These are phyloP conservation scores for Bombylius discolor DNA, from an alignment of 2,888 invertebrate genomes.

Conservation along the genomic window DNA sequence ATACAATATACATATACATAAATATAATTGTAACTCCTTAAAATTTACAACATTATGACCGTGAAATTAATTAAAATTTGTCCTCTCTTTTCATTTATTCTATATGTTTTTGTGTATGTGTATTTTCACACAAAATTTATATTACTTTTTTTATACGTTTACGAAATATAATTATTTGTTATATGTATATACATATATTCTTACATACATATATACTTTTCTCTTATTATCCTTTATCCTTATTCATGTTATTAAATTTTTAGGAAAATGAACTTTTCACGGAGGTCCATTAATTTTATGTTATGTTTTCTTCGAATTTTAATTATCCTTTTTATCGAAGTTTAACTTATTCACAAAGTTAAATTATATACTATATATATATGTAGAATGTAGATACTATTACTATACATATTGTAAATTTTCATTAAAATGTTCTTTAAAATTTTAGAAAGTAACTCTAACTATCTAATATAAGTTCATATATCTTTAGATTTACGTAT, in stretches of 20 bases:
- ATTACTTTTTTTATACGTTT: no score
- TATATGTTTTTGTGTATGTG: neutral
- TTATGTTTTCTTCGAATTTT: conserved; percentile 1
- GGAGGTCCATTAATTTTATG: conserved; percentile 7
- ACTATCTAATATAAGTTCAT: no score
- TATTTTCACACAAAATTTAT: no score
- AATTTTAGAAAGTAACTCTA: no score
- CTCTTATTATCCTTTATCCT: no score
- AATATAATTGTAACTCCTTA: neutral
- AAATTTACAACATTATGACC: neutral
- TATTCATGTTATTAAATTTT: neutral
- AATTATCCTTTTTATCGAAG: conserved; percentile 6
- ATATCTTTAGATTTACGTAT: no score
- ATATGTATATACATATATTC: neutral
- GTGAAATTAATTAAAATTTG: neutral
- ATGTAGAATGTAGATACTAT: no score
- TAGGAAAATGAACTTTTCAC: conserved; percentile 6
- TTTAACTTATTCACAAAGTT: neutral
- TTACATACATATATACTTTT: no score
- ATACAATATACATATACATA: neutral
- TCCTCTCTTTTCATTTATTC: neutral
- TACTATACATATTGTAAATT: no score
- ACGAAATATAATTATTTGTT: neutral
- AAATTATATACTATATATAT: no score
- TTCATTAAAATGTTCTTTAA: no score